Base-by-base conservation (phyloP, 2,888 invertebrate species). In the Didymodactylos carnosus region DNA sequence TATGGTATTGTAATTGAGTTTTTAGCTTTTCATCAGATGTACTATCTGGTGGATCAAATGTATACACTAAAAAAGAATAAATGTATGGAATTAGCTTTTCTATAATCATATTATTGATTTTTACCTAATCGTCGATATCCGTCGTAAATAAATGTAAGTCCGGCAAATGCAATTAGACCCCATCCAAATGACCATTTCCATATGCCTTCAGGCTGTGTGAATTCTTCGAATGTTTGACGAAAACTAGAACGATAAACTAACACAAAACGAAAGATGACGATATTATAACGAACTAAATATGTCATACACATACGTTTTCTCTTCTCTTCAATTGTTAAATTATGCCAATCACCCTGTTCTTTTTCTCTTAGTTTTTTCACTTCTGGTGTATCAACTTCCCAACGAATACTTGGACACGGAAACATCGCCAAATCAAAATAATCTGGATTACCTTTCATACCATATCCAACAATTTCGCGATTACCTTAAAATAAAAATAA, bases 321-420 rank as follows among this genome's bases (percentile, higher is more conserved):
- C 85, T 94, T 95, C 80, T 98, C 98, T 71, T 91, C 91, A 0
- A 90, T 76, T 1, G 90, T 87, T 72, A 98, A 83, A 78, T 89
- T 89, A 80, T 89, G 90, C 98, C 98, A 99, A 83, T 94, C 93
- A 35, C 90, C 90, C 84, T 89, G 89, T 81, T 98, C 97, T 82
- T 97, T 97, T 78, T 91, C 89, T 75, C 89, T 88, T 72, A 98
- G 85, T 1, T 88, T 88, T 88, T 89, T 79, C 29, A 91, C 82
- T 77, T 91, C 91, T 1, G 89, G 85, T 0, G 88, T 89, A 62
- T 88, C 87, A 78, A 89, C 88, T 79, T 78, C 71, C 72, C 71
- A 83, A 39, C 82, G 78, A 39, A 95, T 87, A 10, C 93, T 90
- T 25, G 95, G 94, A 85, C 91, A 86, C 1, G 95, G 94, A 82